A percentile compares a stretch with the other conserved stretches of the same genome.
These are phyloP conservation scores for Ectemnius cavifrons DNA, from an alignment of 2,888 invertebrate genomes.

Conservation along the genomic window DNA sequence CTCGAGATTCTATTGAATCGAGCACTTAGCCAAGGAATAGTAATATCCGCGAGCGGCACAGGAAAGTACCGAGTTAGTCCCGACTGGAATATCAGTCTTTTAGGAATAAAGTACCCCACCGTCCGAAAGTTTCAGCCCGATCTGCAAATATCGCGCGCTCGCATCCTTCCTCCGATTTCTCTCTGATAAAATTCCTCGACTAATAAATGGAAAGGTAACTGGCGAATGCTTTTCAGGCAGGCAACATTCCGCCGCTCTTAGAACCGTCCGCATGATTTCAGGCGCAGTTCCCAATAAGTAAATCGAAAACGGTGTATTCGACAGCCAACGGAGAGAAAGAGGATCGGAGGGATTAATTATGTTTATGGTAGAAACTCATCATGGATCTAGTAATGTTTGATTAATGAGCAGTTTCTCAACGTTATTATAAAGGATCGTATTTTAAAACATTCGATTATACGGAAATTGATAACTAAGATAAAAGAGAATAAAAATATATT, in stretches of 20 bases:
- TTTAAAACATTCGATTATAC: too few relatives aligned
- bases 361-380: too few relatives aligned
- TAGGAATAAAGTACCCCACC: constrained; percentile 36
- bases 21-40: constrained; percentile 41
- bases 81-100: constrained; percentile 38
- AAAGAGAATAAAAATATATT: too few relatives aligned
- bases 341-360: too few relatives aligned
- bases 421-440: too few relatives aligned
- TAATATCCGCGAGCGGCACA: constrained; percentile 34
- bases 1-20: constrained; percentile 26
- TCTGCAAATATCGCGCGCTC: constrained; percentile 38
- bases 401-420: too few relatives aligned
- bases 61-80: constrained; percentile 14
- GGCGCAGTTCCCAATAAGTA: background rate
- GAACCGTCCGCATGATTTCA: background rate
- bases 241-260: background rate
- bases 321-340: too few relatives aligned
- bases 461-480: too few relatives aligned
- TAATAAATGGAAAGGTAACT: constrained; percentile 35
- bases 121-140: constrained; percentile 21
- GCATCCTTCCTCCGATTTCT: constrained; percentile 11
- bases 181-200: constrained; percentile 40
- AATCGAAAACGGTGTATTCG: too few relatives aligned
- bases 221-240: background rate
- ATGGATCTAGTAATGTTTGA: too few relatives aligned